Evolutionary conservation across 2,113 vertebrate species (phyloP), one percentile per base, ranked within the genome.

Genomic region (Myotis yumanensis): DNA sequence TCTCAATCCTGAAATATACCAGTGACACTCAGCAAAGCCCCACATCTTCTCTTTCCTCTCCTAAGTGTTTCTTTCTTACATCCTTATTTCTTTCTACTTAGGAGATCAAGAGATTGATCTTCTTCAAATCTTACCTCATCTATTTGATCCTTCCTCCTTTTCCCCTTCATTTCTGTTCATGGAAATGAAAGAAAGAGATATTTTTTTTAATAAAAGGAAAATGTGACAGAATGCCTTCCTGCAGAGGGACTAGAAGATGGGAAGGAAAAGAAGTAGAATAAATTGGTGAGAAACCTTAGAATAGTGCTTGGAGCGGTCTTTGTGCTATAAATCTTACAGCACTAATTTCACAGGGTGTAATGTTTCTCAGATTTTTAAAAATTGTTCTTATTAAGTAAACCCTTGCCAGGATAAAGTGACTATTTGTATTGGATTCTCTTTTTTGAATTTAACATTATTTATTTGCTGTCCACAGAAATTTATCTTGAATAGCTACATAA

Each of bases 371-470:
- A 37, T 66, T 68, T 69, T 54, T 51, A 6, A 11, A 5, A 48
- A 57, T 77, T 14, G 20, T 59, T 75, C 11, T 89, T 17, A 54
- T 48, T 71, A 79, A 46, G 23, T 64, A 62, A 28, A 25, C 12
- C 9, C 79, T 68, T 84, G 2, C 9, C 43, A 12, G 4, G 30
- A 6, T 87, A 62, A 73, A 72, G 48, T 75, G 9, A n/a, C 11
- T 35, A 15, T 71, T 72, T 48, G 1, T 51, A 62, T 46, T 51
- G 28, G 30, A 32, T 51, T 76, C 3, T 14, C n/a, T 72, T 37
- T 82, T 89, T 75, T 43, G 46, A 57, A 83, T 43, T 84, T n/a
- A 57, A n/a, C 48, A 43, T 89, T 75, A 46, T 46, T 86, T 57
- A 84, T 12, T 52, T 46, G 18, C 46, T 57, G 7, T 43, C 59